These are phyloP conservation scores for Aegithalos caudatus DNA, from an alignment of 2,113 vertebrate species.

Conservation along the genomic window DNA sequence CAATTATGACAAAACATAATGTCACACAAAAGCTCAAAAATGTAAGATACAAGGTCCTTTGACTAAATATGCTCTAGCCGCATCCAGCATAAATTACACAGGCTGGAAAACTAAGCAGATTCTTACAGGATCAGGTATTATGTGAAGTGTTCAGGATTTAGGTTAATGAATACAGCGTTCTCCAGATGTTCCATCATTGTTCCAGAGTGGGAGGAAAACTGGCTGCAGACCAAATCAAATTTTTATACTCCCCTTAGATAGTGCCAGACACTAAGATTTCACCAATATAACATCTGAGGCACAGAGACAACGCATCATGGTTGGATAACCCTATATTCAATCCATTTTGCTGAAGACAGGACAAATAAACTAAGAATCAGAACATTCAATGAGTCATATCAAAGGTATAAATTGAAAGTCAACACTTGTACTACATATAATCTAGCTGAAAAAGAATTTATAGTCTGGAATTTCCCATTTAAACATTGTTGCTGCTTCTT, in stretches of 20 bases:
- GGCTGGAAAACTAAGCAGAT: slow-evolving; percentile 32
- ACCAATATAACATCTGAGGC: slow-evolving; percentile 54
- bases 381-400: slow-evolving; percentile 48
- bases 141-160: slow-evolving; percentile 20
- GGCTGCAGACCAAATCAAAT: slow-evolving; percentile 60
- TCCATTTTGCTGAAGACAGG: slow-evolving; percentile 55
- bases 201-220: slow-evolving; percentile 60
- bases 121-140: slow-evolving; percentile 29
- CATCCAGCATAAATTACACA: not conserved
- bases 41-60: not conserved
- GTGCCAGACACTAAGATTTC: slow-evolving; percentile 60
- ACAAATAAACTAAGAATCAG: slow-evolving; percentile 58
- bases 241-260: slow-evolving; percentile 58
- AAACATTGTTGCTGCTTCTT: slow-evolving; percentile 19
- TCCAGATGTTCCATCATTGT: slow-evolving; percentile 55
- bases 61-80: not conserved
- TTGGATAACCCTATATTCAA: slow-evolving; percentile 42
- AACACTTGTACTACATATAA: slow-evolving; percentile 28
- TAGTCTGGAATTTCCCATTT: slow-evolving; percentile 24
- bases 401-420: slow-evolving; percentile 61
- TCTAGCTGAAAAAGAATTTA: slow-evolving; percentile 48
- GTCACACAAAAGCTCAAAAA: not conserved
- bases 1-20: slow-evolving; percentile 8
- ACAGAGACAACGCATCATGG: slow-evolving; percentile 7
- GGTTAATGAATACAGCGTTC: slow-evolving; percentile 38